A percentile compares a stretch with the other conserved stretches of the same genome.
phyloP scores from a whole-genome alignment of 2,888 invertebrate genomes.

The Drosophila koepferae region DNA sequence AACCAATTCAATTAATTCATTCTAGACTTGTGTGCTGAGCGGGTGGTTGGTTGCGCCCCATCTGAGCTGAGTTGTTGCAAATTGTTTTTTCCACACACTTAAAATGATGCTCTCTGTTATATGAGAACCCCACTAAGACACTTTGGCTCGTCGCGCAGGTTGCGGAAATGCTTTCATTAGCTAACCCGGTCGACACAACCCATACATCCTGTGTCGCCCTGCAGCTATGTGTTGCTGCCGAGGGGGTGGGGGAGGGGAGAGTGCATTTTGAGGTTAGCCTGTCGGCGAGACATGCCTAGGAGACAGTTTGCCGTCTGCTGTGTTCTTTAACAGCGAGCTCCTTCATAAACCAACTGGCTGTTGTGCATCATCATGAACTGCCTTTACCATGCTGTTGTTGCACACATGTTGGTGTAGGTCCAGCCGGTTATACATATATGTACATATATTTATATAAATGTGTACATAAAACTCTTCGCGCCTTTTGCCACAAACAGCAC shows the following conservation, averaged over 20 bases:
- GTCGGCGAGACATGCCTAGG: slow-evolving; percentile 43
- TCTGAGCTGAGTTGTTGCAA: slow-evolving; percentile 11
- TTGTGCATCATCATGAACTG: slow-evolving; percentile 26
- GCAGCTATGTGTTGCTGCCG: too few relatives aligned
- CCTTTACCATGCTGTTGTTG: slow-evolving; percentile 37
- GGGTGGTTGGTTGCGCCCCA: not conserved
- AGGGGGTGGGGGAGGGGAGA: too few relatives aligned
- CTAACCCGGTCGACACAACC: slow-evolving; percentile 3
- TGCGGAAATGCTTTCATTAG: slow-evolving; percentile 57
- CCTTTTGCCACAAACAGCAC: slow-evolving; percentile 47
- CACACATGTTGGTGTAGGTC: slow-evolving; percentile 73
- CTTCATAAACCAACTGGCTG: slow-evolving; percentile 40
- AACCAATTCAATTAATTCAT: slow-evolving; percentile 41
- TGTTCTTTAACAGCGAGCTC: not conserved
- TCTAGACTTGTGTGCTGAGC: not conserved
- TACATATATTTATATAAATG: not conserved
- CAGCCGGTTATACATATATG: slow-evolving; percentile 55
- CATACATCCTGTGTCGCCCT: not conserved
- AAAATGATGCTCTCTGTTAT: slow-evolving; percentile 28
- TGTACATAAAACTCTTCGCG: slow-evolving; percentile 49
- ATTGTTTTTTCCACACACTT: slow-evolving; percentile 46
- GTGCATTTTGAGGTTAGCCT: slow-evolving; percentile 31
- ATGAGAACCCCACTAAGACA: slow-evolving; percentile 42
- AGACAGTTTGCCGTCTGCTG: slow-evolving; percentile 9
- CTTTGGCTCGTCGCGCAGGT: slow-evolving; percentile 14